A percentile compares a stretch with the other conserved stretches of the same genome.
These are phyloP conservation scores for Sterrhoptilus dennistouni DNA, from an alignment of 2,113 vertebrate genomes.

Conservation along the genomic window DNA sequence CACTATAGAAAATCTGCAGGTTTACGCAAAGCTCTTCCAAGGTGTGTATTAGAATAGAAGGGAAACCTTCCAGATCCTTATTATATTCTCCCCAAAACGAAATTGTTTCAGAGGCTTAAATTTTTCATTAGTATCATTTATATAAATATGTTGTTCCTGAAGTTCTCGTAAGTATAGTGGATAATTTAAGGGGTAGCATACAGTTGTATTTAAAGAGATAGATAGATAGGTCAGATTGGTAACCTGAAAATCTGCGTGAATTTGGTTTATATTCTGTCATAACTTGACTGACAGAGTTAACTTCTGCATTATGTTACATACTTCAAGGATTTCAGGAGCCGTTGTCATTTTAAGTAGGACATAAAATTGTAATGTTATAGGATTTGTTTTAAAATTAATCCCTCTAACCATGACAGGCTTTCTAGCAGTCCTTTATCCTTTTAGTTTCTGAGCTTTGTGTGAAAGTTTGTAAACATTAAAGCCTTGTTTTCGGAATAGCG, in stretches of 20 bases:
- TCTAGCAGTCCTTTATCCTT: background rate
- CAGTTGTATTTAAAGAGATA: background rate
- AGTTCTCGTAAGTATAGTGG: background rate
- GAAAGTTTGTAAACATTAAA: background rate
- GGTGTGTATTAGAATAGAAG: background rate
- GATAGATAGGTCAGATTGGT: background rate
- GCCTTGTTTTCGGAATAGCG: background rate
- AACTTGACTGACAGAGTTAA: background rate
- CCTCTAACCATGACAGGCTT: background rate
- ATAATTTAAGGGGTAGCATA: background rate
- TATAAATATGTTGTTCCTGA: background rate
- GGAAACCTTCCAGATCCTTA: background rate
- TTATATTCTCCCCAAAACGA: background rate
- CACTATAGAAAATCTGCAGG: background rate
- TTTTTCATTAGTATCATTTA: background rate
- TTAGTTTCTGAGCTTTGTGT: background rate
- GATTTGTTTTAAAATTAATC: background rate
- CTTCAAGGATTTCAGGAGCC: background rate
- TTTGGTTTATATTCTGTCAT: fast-evolving
- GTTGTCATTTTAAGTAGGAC: background rate
- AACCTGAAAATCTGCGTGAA: background rate
- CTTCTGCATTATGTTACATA: background rate
- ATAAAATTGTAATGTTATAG: background rate
- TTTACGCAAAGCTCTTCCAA: background rate
- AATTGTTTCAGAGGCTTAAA: background rate